Conservation (phyloP, 2,113 vertebrate genomes). For the Saimiri boliviensis region DNA sequence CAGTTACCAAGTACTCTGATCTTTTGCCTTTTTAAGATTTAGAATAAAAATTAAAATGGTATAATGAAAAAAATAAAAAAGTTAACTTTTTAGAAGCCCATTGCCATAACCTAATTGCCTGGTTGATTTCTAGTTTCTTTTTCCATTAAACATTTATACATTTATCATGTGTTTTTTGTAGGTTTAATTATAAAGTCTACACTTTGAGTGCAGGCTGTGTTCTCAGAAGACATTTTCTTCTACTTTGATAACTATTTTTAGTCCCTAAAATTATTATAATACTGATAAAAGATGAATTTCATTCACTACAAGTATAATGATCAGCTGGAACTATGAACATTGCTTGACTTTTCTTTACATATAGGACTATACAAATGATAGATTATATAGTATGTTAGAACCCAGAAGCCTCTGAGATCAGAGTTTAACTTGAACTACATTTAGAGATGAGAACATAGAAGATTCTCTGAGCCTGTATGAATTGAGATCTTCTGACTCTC, state of each 20-base stretch:
- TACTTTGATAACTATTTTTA: background rate
- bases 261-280: background rate
- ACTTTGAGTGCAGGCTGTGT: background rate
- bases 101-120: background rate
- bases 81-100: background rate
- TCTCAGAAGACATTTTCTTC: slow-evolving; percentile 9
- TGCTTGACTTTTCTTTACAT: slow-evolving; percentile 21
- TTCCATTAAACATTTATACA: background rate
- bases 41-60: background rate
- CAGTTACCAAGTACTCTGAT: background rate
- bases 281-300: background rate
- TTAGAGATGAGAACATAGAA: background rate
- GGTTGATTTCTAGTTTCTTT: background rate
- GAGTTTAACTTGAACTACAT: background rate
- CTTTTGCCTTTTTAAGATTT: background rate
- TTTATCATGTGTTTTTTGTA: background rate
- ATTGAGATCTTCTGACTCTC: background rate
- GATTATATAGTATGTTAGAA: background rate
- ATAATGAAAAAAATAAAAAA: background rate
- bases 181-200: background rate
- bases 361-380: background rate
- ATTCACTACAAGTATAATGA: background rate
- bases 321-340: background rate
- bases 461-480: background rate
- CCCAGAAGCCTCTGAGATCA: background rate